phyloP scores from a whole-genome alignment of 2,888 invertebrate genomes.

The Troilus luridus region DNA sequence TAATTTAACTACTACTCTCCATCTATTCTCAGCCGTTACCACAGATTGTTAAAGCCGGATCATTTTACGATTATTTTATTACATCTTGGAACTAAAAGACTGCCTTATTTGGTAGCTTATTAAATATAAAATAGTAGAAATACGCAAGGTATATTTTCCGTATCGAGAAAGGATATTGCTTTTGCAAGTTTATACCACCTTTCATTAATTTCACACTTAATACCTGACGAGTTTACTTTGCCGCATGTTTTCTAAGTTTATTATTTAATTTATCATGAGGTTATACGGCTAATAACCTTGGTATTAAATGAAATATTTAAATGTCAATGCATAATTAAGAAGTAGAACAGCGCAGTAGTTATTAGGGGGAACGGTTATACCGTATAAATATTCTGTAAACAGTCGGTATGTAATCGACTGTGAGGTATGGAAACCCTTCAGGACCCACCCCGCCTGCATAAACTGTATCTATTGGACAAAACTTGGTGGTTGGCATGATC shows the following conservation, averaged over 20 bases:
- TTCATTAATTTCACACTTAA: neutral
- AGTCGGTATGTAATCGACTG: too few relatives aligned
- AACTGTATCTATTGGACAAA: too few relatives aligned
- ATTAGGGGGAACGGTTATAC: too few relatives aligned
- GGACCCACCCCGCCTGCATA: too few relatives aligned
- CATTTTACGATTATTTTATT: slow-evolving; percentile 9
- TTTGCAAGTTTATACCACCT: neutral
- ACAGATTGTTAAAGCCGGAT: neutral
- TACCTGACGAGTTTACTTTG: neutral
- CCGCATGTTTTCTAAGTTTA: neutral
- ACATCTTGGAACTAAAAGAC: neutral
- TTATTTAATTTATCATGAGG: neutral
- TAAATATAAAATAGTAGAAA: neutral
- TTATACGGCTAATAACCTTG: neutral
- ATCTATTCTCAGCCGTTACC: neutral
- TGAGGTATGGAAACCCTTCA: too few relatives aligned
- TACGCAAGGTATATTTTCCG: neutral
- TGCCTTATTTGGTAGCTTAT: neutral
- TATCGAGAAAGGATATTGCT: neutral
- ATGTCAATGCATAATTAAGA: too few relatives aligned
- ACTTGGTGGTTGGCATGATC: too few relatives aligned
- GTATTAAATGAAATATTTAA: neutral
- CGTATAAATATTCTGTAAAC: too few relatives aligned
- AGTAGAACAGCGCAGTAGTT: too few relatives aligned
- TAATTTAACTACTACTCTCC: neutral